Base-by-base conservation (phyloP, 2,113 vertebrate species). In the Hoplias malabaricus region DNA sequence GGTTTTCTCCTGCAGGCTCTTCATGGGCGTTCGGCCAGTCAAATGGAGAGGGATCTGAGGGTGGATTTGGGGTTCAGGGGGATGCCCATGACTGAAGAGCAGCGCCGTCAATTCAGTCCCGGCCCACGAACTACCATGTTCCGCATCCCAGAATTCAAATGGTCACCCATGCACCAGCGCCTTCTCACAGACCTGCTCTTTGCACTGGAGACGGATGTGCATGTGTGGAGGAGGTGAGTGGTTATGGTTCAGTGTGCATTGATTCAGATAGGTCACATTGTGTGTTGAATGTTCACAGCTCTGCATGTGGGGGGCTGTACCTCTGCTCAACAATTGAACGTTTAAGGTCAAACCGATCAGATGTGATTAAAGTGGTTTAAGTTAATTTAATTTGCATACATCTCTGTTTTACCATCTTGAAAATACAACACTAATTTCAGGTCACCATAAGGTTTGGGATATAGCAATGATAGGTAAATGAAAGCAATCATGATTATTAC, bases 41-140 rank as follows among this genome's bases (percentile, higher is more conserved):
- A 96, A 57, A 90, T 97, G 81, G 98, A 99, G 86, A 86, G 97
- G 36, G 98, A 99, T 87, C 92, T 99, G 2, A 91, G 97, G 0
- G 98, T 99, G 19, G 98, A 99, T 57, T 87, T 99, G 78, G 98
- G 97, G 19, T 99, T 99, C 84, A 91, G 98, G 46, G 97, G 97
- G n/a, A 98, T 97, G 97, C 98, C 98, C 3, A 99, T 99, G 98
- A 99, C 97, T 0, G 98, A 99, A 79, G 98, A 99, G 65, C 98
- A 99, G 82, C 89, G 98, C 0, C 91, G 98, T 2, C 98, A 99
- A 90, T 99, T 99, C 86, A 99, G 98, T 83, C 98, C 98, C 0
- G 98, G 98, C 12, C 98, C 98, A 0, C 96, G 98, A 73, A 99
- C 98, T 1, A 99, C 98, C 1, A 99, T 99, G 98, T 99, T 99